phyloP scores from a whole-genome alignment of 2,113 vertebrate genomes.

The Aspiorhynchus laticeps region DNA sequence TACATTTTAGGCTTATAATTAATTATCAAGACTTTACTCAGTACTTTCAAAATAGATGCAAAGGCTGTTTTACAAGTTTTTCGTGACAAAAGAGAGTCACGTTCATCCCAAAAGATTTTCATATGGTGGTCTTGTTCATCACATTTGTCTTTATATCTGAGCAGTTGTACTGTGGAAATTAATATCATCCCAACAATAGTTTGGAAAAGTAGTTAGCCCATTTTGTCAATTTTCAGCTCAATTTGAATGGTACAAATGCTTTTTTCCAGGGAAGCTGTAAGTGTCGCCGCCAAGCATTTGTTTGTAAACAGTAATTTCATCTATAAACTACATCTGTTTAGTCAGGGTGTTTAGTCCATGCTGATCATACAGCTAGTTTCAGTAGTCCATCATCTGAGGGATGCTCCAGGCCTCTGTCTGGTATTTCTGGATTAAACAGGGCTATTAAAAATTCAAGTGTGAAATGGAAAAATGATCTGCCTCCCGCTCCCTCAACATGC shows the following conservation, averaged over 20 bases:
- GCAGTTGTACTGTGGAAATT: background rate
- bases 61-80: background rate
- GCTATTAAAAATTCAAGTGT: conserved; percentile 55
- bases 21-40: background rate
- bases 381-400: background rate
- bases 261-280: background rate
- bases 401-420: conserved; percentile 30
- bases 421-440: conserved; percentile 43
- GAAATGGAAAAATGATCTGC: conserved; percentile 51
- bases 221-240: conserved; percentile 14
- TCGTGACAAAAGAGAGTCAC: background rate
- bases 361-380: conserved; percentile 14
- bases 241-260: background rate
- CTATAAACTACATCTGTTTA: conserved; percentile 27
- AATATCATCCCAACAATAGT: background rate
- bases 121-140: background rate
- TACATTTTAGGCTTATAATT: background rate
- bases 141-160: background rate
- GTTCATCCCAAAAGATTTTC: background rate
- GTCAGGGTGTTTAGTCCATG: background rate
- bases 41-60: background rate
- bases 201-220: background rate
- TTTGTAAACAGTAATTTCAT: conserved; percentile 19
- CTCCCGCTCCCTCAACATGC: conserved; percentile 33
- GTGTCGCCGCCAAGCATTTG: background rate